Evolutionary conservation across 2,888 invertebrate genomes (phyloP).

Genomic region (Ptychoptera contaminata): DNA sequence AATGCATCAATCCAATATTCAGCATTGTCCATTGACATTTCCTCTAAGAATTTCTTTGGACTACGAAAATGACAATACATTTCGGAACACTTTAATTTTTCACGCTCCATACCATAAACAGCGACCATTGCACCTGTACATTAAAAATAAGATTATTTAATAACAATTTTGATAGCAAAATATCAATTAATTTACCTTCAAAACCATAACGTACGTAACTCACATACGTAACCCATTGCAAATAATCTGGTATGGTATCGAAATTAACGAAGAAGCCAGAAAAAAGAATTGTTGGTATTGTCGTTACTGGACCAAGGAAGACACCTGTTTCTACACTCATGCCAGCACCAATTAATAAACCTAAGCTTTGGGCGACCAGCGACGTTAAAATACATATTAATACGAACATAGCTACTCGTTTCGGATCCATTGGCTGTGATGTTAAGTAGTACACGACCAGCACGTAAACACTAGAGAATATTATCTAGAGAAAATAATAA

Average conservation of each 20-base stretch:
- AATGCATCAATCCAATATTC: constrained; percentile 71
- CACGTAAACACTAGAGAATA: constrained; percentile 73
- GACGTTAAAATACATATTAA: constrained; percentile 57
- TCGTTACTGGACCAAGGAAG: constrained; percentile 73
- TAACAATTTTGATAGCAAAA: neutral
- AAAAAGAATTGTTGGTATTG: constrained; percentile 82
- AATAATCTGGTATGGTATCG: constrained; percentile 74
- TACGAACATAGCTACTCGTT: constrained; percentile 41
- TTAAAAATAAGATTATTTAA: neutral
- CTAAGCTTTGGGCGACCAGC: constrained; percentile 81
- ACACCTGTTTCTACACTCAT: constrained; percentile 71
- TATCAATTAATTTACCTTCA: constrained; percentile 39
- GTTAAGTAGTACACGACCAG: constrained; percentile 92
- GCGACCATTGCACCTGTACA: constrained; percentile 58
- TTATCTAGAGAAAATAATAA: constrained; percentile 42
- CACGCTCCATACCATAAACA: constrained; percentile 76
- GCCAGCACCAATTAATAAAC: constrained; percentile 82
- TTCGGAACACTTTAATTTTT: constrained; percentile 64
- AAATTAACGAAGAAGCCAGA: constrained; percentile 91
- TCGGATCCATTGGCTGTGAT: constrained; percentile 78
- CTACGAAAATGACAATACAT: constrained; percentile 71
- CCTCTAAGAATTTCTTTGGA: constrained; percentile 67
- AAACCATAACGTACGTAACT: constrained; percentile 87
- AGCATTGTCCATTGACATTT: constrained; percentile 67
- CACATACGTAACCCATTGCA: constrained; percentile 78